phyloP scores from a whole-genome alignment of 1,140 invertebrate genomes.

The Ceratina australensis region DNA sequence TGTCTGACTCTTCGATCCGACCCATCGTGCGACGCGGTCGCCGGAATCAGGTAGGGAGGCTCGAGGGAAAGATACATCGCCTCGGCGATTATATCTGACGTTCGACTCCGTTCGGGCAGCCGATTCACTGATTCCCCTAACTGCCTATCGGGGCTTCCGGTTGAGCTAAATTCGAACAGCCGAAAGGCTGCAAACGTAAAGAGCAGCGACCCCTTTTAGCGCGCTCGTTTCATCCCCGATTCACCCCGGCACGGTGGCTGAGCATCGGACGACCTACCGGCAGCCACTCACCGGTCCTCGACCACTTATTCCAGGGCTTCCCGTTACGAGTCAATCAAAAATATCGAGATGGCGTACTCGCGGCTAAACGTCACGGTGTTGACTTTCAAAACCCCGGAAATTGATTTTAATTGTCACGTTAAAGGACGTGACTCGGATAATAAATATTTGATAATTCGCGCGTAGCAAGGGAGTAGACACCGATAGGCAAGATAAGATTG shows the following conservation, averaged over 20 bases:
- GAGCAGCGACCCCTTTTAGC: slow-evolving; percentile 29
- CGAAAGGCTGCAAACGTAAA: neutral
- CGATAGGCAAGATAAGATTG: no score
- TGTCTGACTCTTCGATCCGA: no score
- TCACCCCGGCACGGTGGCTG: neutral
- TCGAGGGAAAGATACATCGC: neutral
- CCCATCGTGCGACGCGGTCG: slow-evolving; percentile 7
- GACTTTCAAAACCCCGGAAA: no score
- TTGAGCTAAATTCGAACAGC: slow-evolving; percentile 7
- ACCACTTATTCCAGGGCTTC: neutral
- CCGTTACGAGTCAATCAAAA: no score
- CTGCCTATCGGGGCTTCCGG: slow-evolving; percentile 1
- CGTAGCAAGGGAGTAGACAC: no score
- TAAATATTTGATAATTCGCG: no score
- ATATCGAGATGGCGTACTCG: no score
- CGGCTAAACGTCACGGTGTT: no score
- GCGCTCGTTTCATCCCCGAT: slow-evolving; percentile 27
- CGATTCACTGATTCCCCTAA: slow-evolving; percentile 14
- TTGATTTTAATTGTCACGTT: no score
- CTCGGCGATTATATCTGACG: slow-evolving; percentile 23
- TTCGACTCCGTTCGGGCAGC: slow-evolving; percentile 1
- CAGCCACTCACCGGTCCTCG: neutral
- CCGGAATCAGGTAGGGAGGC: neutral
- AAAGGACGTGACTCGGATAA: no score
- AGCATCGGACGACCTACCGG: neutral